Percentiles rank a stretch among this genome's conserved stretches.
These are phyloP conservation scores for Adelges cooleyi DNA, from an alignment of 1,140 invertebrate genomes.

Conservation along the genomic window DNA sequence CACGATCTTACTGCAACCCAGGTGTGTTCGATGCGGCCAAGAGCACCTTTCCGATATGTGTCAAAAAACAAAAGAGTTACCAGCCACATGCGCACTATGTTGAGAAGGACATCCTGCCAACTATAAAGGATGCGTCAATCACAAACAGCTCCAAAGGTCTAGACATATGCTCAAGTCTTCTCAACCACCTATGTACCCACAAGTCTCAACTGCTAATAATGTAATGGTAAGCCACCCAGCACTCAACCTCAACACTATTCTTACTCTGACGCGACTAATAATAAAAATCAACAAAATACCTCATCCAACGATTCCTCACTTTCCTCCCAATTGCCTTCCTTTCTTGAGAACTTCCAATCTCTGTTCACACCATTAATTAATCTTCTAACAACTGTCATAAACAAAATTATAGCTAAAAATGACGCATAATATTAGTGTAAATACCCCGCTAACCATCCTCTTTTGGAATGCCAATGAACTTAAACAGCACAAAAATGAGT, in stretches of 20 bases:
- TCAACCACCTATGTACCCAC: neutral
- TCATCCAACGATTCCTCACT: neutral
- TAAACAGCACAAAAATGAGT: neutral
- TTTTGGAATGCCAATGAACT: neutral
- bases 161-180: neutral
- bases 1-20: neutral
- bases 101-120: constrained; percentile 37
- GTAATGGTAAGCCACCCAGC: neutral
- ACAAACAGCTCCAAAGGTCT: constrained; percentile 32
- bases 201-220: neutral
- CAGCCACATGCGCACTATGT: constrained; percentile 30
- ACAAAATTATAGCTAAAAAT: neutral
- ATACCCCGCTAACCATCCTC: neutral
- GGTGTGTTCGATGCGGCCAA: constrained; percentile 13
- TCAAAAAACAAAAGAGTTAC: neutral
- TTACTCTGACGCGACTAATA: neutral
- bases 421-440: neutral
- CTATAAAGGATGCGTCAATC: constrained; percentile 36
- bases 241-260: neutral
- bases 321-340: neutral
- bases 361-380: neutral
- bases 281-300: neutral
- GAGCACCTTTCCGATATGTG: neutral
- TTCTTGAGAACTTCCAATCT: neutral
- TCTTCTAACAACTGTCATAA: neutral